Conservation (phyloP, 1,140 invertebrate species). For the Liolophura sinensis region DNA sequence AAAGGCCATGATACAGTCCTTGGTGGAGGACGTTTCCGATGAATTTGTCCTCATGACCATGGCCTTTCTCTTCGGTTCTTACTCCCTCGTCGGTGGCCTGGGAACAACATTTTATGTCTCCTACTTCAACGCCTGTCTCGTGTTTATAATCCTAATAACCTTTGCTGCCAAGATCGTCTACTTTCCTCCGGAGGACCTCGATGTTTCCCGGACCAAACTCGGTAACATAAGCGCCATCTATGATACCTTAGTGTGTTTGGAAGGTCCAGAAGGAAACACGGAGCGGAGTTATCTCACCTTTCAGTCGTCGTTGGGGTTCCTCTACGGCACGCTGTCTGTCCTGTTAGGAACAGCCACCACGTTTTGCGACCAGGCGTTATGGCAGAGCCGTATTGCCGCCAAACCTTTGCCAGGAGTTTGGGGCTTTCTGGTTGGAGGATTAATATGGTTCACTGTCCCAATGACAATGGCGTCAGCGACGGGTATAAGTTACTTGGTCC, state of each 20-base stretch:
- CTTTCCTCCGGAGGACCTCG: constrained; percentile 3
- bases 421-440: constrained; percentile 53
- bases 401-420: constrained; percentile 50
- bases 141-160: constrained; percentile 44
- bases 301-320: constrained; percentile 31
- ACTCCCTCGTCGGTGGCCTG: constrained; percentile 50
- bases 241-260: constrained; percentile 35
- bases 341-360: constrained; percentile 52
- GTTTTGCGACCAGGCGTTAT: constrained; percentile 59
- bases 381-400: constrained; percentile 56
- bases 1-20: constrained; percentile 34
- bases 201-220: constrained; percentile 16
- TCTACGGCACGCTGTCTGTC: constrained; percentile 47
- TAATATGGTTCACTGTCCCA: constrained; percentile 58
- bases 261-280: constrained; percentile 43
- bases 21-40: constrained; percentile 36
- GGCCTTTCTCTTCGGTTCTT: constrained; percentile 26
- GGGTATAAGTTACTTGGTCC: constrained; percentile 44
- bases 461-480: constrained; percentile 52
- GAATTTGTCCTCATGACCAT: constrained; percentile 45
- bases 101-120: constrained; percentile 59
- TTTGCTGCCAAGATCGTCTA: constrained; percentile 35
- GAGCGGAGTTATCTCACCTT: constrained; percentile 45
- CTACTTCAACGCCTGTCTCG: constrained; percentile 57
- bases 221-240: constrained; percentile 34